Evolutionary conservation across 1,140 invertebrate genomes (phyloP).

Genomic region (Planococcus citri): DNA sequence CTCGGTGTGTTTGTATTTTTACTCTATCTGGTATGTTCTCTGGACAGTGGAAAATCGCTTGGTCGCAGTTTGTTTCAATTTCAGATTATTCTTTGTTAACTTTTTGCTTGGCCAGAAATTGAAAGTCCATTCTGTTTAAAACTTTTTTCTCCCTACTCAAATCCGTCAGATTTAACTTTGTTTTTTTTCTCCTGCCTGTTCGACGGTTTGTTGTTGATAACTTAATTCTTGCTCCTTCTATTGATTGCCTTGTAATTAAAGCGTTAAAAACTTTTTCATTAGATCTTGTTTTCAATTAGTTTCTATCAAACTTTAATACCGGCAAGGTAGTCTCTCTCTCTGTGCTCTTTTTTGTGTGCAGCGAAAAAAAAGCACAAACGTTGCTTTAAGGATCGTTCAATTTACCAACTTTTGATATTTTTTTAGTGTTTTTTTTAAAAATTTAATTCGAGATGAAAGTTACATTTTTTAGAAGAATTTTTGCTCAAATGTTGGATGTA

Average conservation of each 20-base stretch:
- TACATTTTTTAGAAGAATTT: not conserved
- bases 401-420: not conserved
- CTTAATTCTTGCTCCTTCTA: not conserved
- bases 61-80: not conserved
- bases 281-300: constrained; percentile 7
- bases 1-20: not conserved
- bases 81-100: constrained; percentile 8
- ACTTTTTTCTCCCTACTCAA: not conserved
- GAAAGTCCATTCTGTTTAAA: not conserved
- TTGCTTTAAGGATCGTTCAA: not conserved
- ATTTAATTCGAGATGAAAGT: not conserved
- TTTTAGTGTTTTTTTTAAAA: not conserved
- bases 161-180: not conserved
- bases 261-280: constrained; percentile 3
- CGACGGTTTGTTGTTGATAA: not conserved
- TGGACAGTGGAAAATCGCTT: not conserved
- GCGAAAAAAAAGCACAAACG: not conserved
- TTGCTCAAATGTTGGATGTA: not conserved
- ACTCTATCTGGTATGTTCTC: not conserved
- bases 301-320: not conserved
- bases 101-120: not conserved
- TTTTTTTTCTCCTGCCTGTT: not conserved
- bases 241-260: constrained; percentile 3
- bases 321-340: too few relatives aligned
- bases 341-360: not conserved